Evolutionary conservation across 2,888 invertebrate species (phyloP), one percentile per base, ranked within the genome.

Genomic region (Aphodius sticticus): DNA sequence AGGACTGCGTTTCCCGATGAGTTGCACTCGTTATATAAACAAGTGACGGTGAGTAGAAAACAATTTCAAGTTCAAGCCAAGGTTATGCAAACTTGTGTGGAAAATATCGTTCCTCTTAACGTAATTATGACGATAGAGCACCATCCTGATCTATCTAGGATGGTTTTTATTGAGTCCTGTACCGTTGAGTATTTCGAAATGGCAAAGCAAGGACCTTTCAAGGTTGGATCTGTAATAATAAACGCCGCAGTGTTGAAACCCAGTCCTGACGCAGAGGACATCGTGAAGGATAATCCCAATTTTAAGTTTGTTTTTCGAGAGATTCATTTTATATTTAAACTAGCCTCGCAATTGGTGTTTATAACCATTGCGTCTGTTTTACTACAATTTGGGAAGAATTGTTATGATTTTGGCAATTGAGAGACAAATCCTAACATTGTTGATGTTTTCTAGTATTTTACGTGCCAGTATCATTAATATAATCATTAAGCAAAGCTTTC

Each of bases 51-150:
- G 16, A 53, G 53, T 53, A 53, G 3, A 53, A 53, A 53, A 53
- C 53, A 53, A 53, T 2, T 53, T 5, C 80, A 80, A 80, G 80
- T 80, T 80, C 80, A 80, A 77, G 78, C 76, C 80, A 80, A 80
- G 80, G 80, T 80, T 80, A 53, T 12, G 53, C 53, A 12, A 53
- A 53, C 53, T 53, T 53, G 12, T 12, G 53, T 53, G 53, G 3
- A 53, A 53, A 53, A 53, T 53, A 53, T 53, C 53, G 4, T 0
- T 53, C 53, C 7, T 53, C 7, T 5, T 9, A 53, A 53, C 53
- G 6, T 53, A 53, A 53, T 53, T 53, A 53, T 53, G 53, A 53
- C 53, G 9, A 1, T 12, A 5, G 4, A 53, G 7, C 53, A 53
- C 12, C 12, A 53, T 53, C 53, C 53, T 53, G 53, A 53, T 53